A percentile compares a stretch with the other conserved stretches of the same genome.
phyloP scores from a whole-genome alignment of 2,797 vertebrate genomes.

The Chaetodon trifasciatus region DNA sequence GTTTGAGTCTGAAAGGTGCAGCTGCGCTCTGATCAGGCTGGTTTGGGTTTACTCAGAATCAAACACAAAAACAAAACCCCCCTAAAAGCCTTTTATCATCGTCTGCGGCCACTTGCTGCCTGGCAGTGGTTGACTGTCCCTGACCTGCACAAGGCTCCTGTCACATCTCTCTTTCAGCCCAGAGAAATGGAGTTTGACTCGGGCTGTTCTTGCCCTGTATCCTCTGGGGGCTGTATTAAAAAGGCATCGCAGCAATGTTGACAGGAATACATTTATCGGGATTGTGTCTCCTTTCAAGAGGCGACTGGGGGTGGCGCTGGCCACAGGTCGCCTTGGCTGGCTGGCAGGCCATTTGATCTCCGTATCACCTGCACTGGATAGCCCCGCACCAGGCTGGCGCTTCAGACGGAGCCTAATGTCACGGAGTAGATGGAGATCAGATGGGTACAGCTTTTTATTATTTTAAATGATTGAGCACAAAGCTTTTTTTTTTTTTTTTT shows the following conservation, averaged over 20 bases:
- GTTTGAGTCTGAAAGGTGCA: constrained; percentile 23
- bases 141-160: constrained; percentile 71
- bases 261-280: constrained; percentile 88
- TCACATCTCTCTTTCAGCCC: constrained; percentile 76
- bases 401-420: constrained; percentile 36
- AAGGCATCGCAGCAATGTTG: constrained; percentile 85
- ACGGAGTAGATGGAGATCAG: constrained; percentile 20
- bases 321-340: constrained; percentile 74
- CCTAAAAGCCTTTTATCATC: constrained; percentile 39
- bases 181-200: constrained; percentile 86
- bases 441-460: constrained; percentile 13
- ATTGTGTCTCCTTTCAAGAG: constrained; percentile 86
- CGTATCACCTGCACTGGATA: constrained; percentile 68
- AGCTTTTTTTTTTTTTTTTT: not conserved
- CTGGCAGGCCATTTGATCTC: constrained; percentile 77
- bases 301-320: constrained; percentile 76
- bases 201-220: constrained; percentile 75
- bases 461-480: constrained; percentile 7
- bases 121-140: constrained; percentile 61
- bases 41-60: constrained; percentile 34
- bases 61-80: constrained; percentile 6
- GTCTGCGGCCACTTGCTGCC: constrained; percentile 28
- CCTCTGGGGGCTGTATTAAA: constrained; percentile 86
- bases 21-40: constrained; percentile 31
- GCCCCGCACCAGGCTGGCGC: constrained; percentile 51